phyloP scores from a whole-genome alignment of 2,888 invertebrate genomes.

The Acanthosepion pharaonis region DNA sequence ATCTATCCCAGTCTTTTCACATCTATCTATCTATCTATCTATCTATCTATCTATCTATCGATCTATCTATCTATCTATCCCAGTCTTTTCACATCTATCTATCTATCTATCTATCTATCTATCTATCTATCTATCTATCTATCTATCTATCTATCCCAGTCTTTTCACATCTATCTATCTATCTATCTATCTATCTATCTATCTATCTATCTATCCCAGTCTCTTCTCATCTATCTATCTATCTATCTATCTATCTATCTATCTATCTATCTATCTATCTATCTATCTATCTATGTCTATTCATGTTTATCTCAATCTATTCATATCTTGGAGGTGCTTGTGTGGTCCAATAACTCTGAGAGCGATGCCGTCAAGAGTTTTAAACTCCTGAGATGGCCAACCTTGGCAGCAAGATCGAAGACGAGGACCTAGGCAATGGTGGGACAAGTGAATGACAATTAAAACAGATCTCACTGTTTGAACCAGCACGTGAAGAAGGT shows the following conservation, averaged over 20 bases:
- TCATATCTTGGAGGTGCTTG: too few relatives aligned
- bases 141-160: background rate
- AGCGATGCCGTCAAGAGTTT: too few relatives aligned
- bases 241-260: background rate
- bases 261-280: background rate
- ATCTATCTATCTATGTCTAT: background rate
- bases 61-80: background rate
- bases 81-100: background rate
- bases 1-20: background rate
- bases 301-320: background rate
- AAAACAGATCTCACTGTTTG: too few relatives aligned
- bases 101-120: background rate
- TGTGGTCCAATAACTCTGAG: too few relatives aligned
- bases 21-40: background rate
- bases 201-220: background rate
- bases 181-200: background rate
- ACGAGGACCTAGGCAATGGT: too few relatives aligned
- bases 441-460: too few relatives aligned
- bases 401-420: too few relatives aligned
- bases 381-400: too few relatives aligned
- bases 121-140: background rate
- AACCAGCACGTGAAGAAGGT: too few relatives aligned
- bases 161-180: background rate
- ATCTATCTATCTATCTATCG: background rate
- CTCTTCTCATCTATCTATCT: background rate